Conservation (phyloP, 2,113 vertebrate species). For the Elanus axillaris region DNA sequence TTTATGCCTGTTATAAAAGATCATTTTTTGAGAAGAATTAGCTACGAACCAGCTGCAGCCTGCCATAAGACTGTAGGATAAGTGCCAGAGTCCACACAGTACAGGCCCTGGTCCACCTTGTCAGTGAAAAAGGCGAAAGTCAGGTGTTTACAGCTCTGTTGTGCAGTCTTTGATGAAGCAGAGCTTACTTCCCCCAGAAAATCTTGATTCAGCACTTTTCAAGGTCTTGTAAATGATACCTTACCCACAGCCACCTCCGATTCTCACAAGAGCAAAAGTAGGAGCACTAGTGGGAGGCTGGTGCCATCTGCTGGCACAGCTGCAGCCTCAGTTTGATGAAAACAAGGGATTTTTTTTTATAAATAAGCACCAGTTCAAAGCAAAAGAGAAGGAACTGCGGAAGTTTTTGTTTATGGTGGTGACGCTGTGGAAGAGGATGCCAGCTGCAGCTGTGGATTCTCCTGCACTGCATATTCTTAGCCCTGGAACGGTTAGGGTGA, state of each 20-base stretch:
- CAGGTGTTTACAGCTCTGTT: not conserved
- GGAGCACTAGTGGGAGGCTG: not conserved
- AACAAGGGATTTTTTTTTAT: not conserved
- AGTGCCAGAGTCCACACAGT: not conserved
- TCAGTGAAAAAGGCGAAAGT: not conserved
- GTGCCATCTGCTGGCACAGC: slow-evolving; percentile 51
- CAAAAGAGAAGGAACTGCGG: not conserved
- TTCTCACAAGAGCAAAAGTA: not conserved
- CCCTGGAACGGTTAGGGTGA: not conserved
- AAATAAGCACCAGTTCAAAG: not conserved
- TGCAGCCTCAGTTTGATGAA: not conserved
- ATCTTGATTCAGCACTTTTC: not conserved
- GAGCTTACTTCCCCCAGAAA: not conserved
- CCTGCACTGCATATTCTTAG: not conserved
- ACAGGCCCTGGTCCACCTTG: not conserved
- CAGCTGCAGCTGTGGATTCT: not conserved
- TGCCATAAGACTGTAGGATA: not conserved
- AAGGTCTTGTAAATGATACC: not conserved
- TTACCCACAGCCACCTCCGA: not conserved
- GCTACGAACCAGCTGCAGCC: not conserved
- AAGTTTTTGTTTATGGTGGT: not conserved
- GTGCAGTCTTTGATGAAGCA: not conserved
- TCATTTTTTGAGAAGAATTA: not conserved
- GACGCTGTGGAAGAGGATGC: not conserved
- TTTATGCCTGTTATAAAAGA: not conserved